Evolutionary conservation across 2,797 vertebrate species (phyloP), one percentile per base, ranked within the genome.

Genomic region (Acipenser ruthenus): DNA sequence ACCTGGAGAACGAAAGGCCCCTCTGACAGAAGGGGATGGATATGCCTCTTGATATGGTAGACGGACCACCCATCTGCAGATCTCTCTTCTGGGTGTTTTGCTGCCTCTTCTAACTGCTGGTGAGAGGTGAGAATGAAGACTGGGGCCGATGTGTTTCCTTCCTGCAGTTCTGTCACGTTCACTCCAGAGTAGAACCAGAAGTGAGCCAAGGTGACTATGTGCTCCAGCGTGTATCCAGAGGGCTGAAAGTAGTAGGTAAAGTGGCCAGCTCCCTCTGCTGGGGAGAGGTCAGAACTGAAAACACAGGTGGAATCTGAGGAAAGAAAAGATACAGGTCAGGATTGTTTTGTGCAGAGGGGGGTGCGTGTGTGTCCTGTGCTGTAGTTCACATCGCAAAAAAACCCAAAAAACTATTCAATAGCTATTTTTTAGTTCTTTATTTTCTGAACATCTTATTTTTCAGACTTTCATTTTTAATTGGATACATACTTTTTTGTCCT

Each of bases 151-250:
- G 68, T 67, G 71, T 77, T 80, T 8, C 64, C 49, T 37, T 18
- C 15, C 2, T 67, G 13, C 5, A 63, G 3, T 9, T 6, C 4
- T 12, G 37, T 0, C 10, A 13, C 52, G 6, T 37, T 72, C 11
- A 69, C 51, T 0, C 91, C 93, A 0, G 85, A 89, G 66, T 89
- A 90, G 82, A 97, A 95, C 94, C 95, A 97, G 76, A 98, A 88
- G 74, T 92, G 86, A 56, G 89, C 92, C 0, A 90, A 93, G 0
- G 87, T 92, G 79, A 94, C 83, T 3, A 65, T 11, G 0, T 80
- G 83, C 63, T 82, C 83, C 53, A 81, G 83, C 6, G 55, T 79
- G 69, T 88, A 85, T 0, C 78, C 48, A 0, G 94, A 95, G 0
- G 90, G 89, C 74, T 88, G 91, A 82, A 98, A 98, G 68, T 91